These are phyloP conservation scores for Drosophila meridionalis DNA, from an alignment of 2,888 invertebrate genomes.

Conservation along the genomic window DNA sequence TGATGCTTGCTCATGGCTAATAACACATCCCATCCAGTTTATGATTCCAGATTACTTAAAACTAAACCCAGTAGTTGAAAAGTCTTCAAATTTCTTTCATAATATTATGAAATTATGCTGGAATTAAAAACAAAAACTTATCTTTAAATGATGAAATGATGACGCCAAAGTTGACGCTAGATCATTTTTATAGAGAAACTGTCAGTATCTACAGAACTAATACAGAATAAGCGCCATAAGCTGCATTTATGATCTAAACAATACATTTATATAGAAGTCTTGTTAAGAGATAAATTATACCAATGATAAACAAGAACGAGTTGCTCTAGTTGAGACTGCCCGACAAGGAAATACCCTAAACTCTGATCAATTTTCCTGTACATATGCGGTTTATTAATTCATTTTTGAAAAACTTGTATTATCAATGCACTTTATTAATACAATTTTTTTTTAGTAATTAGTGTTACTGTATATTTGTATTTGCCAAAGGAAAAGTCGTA, in stretches of 20 bases:
- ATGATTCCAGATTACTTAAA: not conserved
- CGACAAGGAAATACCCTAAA: no score
- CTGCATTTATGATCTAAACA: constrained; percentile 4
- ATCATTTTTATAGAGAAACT: not conserved
- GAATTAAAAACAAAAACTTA: not conserved
- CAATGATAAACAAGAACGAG: not conserved
- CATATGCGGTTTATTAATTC: no score
- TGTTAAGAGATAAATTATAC: not conserved
- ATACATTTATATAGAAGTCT: not conserved
- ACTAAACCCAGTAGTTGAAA: not conserved
- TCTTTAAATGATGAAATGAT: constrained; percentile 1
- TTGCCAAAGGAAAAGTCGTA: no score
- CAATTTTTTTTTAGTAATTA: no score
- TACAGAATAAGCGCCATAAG: not conserved
- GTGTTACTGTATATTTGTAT: no score
- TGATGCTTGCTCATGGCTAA: not conserved
- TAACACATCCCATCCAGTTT: not conserved
- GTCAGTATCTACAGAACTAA: not conserved
- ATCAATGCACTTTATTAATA: no score
- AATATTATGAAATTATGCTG: constrained; percentile 21
- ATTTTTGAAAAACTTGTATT: no score
- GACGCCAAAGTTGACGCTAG: not conserved
- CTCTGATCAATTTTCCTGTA: no score
- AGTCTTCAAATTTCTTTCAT: constrained; percentile 5
- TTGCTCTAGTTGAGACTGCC: no score